Conservation (phyloP, 2,888 invertebrate species). For the Diarsia mendica region DNA sequence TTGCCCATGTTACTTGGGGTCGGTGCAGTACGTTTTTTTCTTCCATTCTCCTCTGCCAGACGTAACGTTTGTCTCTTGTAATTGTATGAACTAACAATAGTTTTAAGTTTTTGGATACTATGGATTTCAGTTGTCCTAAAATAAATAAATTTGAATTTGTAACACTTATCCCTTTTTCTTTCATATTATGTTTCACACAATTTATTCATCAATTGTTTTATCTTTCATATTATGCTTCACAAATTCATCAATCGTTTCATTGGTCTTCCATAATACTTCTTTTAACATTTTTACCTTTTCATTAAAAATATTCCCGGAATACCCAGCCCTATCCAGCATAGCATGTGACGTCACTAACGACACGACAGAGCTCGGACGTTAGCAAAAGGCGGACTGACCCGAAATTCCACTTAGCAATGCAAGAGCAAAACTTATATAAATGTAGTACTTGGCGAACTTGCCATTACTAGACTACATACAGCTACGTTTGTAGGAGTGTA, state of each 20-base stretch:
- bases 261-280: background rate
- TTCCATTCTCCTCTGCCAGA: no score
- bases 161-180: no score
- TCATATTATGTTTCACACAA: no score
- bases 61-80: no score
- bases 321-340: slow-evolving; percentile 33
- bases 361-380: slow-evolving; percentile 73
- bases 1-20: no score
- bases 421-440: slow-evolving; percentile 33
- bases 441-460: slow-evolving; percentile 16
- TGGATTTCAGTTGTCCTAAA: no score
- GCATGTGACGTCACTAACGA: slow-evolving; percentile 70
- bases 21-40: no score
- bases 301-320: background rate
- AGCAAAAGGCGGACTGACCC: slow-evolving; percentile 76
- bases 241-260: background rate
- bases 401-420: slow-evolving; percentile 77
- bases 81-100: no score
- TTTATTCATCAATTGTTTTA: no score
- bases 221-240: no score
- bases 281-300: background rate
- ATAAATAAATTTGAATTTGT: no score
- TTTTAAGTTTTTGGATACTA: no score
- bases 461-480: background rate
- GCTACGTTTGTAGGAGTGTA: background rate